Base-by-base conservation (phyloP, 1,140 invertebrate genomes). In the Bombus fervidus region DNA sequence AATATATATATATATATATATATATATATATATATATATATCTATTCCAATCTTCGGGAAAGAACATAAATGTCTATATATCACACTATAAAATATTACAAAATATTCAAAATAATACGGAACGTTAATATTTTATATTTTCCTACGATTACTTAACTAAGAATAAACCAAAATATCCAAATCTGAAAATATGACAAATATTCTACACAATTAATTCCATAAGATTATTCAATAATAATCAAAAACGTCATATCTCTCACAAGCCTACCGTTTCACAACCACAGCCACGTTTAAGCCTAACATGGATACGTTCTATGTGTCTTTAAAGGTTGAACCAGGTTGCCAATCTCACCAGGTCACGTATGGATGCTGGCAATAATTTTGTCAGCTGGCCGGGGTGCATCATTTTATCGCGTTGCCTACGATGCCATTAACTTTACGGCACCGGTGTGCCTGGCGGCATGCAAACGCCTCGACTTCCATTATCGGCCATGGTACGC, bases 401-500 rank as follows among this genome's bases (percentile, higher is more conserved):
- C 87, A 87, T 91, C 89, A 88, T 87, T 91, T 89, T 85, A 90
- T 90, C 81, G 82, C 43, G 53, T 77, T 77, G 81, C 72, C 79
- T 85, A 90, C 87, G 89, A 90, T 47, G 85, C 79, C 82, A 87
- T 91, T 90, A 91, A 87, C 84, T 90, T 90, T 81, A 81, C 72
- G 69, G 84, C 66, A 62, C 39, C 75, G n/a, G 82, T 79, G 84
- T 91, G 86, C 85, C 90, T 86, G n/a, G 68, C 77, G 83, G 89
- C 89, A 83, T 90, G 90, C 87, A 89, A 91, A 86, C 83, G 77
- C 87, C 89, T 85, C 78, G 87, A 83, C 87, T 90, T 90, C 90
- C 89, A 91, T 91, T 91, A 91, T 87, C 89, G 81, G 81, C 18
- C 78, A 80, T 72, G 84, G 85, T 88, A 82, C 89, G 66, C 73